phyloP scores from a whole-genome alignment of 35 echinoderm and acorn worm genomes.

The Eucidaris tribuloides region DNA sequence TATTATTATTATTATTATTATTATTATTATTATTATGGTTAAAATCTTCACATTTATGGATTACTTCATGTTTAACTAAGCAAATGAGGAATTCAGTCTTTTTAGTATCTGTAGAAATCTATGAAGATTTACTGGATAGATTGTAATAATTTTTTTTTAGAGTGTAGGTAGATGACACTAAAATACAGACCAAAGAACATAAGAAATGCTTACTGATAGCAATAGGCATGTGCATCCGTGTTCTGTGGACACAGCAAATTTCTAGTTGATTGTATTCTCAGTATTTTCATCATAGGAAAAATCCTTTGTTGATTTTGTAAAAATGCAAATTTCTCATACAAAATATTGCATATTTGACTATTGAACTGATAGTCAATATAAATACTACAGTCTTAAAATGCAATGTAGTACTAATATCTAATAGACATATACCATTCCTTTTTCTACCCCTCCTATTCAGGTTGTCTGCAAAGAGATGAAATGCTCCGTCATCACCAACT shows the following conservation, averaged over 20 bases:
- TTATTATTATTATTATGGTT: no score
- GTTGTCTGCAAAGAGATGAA: constrained; percentile 76
- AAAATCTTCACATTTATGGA: no score
- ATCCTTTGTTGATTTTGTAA: not conserved
- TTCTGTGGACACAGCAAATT: not conserved
- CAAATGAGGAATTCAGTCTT: no score
- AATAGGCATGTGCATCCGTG: no score
- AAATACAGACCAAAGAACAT: no score
- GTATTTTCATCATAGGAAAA: not conserved
- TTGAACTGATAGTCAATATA: not conserved
- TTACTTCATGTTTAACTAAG: no score
- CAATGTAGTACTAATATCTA: not conserved
- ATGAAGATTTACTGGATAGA: no score
- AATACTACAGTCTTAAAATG: not conserved
- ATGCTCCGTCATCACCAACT: constrained; percentile 86
- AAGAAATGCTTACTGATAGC: no score
- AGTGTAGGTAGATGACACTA: no score
- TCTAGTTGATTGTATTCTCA: not conserved
- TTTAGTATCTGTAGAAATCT: no score
- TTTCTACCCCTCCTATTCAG: constrained; percentile 28
- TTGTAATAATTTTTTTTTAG: no score
- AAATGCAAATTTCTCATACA: not conserved
- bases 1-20: no score
- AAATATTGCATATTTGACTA: not conserved
- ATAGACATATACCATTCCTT: not conserved